Conservation (phyloP, 2,113 vertebrate genomes). For the Phodopus roborovskii region DNA sequence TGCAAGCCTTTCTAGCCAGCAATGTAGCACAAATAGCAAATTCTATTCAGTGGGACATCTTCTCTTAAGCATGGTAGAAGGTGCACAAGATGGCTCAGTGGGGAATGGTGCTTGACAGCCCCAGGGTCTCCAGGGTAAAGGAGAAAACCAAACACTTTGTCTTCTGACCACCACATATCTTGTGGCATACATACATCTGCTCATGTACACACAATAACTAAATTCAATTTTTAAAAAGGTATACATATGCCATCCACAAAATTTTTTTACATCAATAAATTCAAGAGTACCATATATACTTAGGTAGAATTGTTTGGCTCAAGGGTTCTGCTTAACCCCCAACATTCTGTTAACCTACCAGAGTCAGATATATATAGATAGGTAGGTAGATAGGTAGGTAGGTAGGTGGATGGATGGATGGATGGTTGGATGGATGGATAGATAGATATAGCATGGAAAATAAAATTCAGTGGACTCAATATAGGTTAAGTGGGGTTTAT, state of each 20-base stretch:
- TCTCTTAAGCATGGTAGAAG: background rate
- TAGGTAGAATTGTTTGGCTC: background rate
- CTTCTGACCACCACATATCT: background rate
- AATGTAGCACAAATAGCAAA: background rate
- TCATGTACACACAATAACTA: background rate
- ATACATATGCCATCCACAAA: background rate
- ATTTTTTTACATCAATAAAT: background rate
- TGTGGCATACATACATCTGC: background rate
- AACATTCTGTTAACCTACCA: background rate
- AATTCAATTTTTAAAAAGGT: background rate
- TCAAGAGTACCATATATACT: background rate
- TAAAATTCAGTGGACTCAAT: no score
- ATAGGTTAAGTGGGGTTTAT: no score
- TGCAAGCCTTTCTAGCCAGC: background rate
- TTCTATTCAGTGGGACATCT: background rate
- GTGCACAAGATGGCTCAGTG: background rate
- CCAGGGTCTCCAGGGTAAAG: background rate
- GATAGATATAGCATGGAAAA: no score
- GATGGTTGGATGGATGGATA: no score
- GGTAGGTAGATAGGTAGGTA: no score
- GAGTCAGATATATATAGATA: background rate
- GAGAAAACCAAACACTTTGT: background rate
- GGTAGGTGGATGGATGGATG: rapidly evolving
- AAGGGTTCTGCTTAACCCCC: background rate
- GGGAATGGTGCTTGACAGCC: background rate